phyloP scores from a whole-genome alignment of 2,888 invertebrate species.

The Gari tellinella region DNA sequence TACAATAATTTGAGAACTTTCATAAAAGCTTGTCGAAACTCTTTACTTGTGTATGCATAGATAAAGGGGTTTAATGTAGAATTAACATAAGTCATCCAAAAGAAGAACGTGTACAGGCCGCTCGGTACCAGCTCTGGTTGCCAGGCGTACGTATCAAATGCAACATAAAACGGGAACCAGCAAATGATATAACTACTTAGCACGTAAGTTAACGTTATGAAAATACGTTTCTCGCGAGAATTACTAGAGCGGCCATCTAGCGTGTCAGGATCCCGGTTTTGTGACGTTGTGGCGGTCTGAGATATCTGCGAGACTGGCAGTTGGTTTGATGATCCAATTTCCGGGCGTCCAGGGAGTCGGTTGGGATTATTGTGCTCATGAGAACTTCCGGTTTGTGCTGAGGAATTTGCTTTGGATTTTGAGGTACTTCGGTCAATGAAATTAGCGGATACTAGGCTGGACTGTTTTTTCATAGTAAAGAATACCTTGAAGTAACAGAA shows the following conservation, averaged over 20 bases:
- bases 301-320: too few relatives aligned
- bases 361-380: too few relatives aligned
- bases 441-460: slow-evolving; percentile 1
- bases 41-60: slow-evolving; percentile 63
- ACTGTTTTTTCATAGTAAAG: slow-evolving; percentile 60
- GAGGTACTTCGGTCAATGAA: too few relatives aligned
- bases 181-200: slow-evolving; percentile 55
- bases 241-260: neutral
- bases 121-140: slow-evolving; percentile 58
- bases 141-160: slow-evolving; percentile 64
- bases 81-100: slow-evolving; percentile 66
- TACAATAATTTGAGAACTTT: slow-evolving; percentile 39
- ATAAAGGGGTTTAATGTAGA: slow-evolving; percentile 64
- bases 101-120: slow-evolving; percentile 61
- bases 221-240: slow-evolving; percentile 50
- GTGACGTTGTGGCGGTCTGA: too few relatives aligned
- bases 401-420: too few relatives aligned
- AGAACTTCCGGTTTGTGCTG: too few relatives aligned
- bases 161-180: slow-evolving; percentile 66
- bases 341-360: too few relatives aligned
- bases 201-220: slow-evolving; percentile 62
- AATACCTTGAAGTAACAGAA: slow-evolving; percentile 75
- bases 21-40: slow-evolving; percentile 55
- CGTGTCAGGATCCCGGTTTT: too few relatives aligned
- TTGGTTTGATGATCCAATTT: too few relatives aligned